A percentile compares a stretch with the other conserved stretches of the same genome.
These are phyloP conservation scores for Silurus aristotelis DNA, from an alignment of 2,797 vertebrate genomes.

Conservation along the genomic window DNA sequence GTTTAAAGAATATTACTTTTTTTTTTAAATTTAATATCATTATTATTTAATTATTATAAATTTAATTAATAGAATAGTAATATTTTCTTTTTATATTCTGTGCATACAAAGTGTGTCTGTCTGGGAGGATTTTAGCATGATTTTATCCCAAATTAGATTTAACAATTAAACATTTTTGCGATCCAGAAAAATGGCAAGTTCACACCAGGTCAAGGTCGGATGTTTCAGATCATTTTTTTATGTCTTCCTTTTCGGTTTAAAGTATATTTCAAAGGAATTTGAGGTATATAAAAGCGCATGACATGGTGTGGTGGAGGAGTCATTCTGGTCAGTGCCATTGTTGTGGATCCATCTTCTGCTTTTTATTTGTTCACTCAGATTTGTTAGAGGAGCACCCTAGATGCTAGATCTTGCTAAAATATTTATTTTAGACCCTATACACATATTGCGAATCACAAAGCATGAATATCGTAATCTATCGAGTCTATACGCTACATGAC, in stretches of 20 bases:
- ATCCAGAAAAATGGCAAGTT: not conserved
- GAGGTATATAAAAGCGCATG: no score
- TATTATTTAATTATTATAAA: no score
- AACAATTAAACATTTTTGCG: not conserved
- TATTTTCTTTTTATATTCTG: not conserved
- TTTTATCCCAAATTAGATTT: not conserved
- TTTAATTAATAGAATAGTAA: no score
- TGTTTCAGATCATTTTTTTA: no score
- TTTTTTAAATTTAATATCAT: no score
- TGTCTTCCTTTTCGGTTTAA: not conserved
- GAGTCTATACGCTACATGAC: no score
- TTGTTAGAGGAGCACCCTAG: not conserved
- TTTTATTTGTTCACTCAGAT: not conserved
- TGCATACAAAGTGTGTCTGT: not conserved
- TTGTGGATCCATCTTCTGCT: not conserved
- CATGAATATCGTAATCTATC: no score
- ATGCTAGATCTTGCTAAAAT: not conserved
- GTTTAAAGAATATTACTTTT: not conserved
- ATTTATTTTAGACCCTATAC: not conserved
- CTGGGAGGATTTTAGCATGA: not conserved
- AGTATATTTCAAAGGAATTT: not conserved
- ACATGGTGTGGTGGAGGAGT: no score
- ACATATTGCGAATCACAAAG: not conserved
- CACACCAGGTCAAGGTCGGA: no score
- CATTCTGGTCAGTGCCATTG: not conserved